Percentiles rank a stretch among this genome's conserved stretches.
Conservation (phyloP, 2,113 vertebrate genomes). For the Silurus meridionalis region DNA sequence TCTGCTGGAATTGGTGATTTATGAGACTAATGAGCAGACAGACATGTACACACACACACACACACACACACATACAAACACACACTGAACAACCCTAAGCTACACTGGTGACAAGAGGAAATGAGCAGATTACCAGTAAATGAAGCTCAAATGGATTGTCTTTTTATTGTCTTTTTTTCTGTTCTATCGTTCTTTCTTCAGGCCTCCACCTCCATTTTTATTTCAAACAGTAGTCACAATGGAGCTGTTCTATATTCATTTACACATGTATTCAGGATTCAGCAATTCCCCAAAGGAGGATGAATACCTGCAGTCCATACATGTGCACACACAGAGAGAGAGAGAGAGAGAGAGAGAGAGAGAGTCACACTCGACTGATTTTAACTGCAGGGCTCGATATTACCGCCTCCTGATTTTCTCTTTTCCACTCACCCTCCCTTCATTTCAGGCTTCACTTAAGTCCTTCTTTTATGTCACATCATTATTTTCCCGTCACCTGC, state of each 20-base stretch:
- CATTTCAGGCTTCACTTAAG: not conserved
- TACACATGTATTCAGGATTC: constrained; percentile 8
- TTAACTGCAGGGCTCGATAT: constrained; percentile 30
- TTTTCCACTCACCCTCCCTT: constrained; percentile 43
- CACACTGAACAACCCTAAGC: not conserved
- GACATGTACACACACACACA: not conserved
- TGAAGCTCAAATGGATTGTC: constrained; percentile 24
- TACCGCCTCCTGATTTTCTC: constrained; percentile 37
- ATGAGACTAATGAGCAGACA: constrained; percentile 7
- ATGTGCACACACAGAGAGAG: constrained; percentile 5
- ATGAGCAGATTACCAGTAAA: constrained; percentile 36
- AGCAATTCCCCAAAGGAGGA: constrained; percentile 32
- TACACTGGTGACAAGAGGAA: constrained; percentile 7
- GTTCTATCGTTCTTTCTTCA: not conserved
- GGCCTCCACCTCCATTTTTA: not conserved
- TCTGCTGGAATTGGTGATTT: not conserved
- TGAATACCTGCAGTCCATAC: constrained; percentile 53
- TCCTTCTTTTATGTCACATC: not conserved
- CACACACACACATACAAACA: not conserved
- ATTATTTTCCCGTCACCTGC: not conserved
- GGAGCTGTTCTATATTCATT: constrained; percentile 27
- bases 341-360: no score
- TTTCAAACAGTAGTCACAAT: not conserved
- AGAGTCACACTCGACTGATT: constrained; percentile 26
- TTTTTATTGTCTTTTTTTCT: not conserved